Conservation (phyloP, 2,888 invertebrate genomes). For the Cheilosia pagana region DNA sequence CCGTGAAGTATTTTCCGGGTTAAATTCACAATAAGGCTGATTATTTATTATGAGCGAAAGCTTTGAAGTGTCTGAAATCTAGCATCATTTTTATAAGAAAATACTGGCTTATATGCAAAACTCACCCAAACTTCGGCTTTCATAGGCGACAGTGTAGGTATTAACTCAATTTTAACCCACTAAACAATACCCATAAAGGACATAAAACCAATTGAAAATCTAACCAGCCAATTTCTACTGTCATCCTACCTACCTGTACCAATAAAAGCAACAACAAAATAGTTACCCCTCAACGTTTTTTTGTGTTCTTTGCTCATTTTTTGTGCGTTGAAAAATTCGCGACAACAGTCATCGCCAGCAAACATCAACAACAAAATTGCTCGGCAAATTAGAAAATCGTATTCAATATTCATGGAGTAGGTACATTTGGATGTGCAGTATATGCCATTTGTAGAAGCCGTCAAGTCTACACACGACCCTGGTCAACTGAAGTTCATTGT, state of each 20-base stretch:
- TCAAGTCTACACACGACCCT: conserved; percentile 73
- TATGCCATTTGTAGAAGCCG: conserved; percentile 70
- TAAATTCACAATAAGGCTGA: no score
- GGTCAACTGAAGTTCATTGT: conserved; percentile 75
- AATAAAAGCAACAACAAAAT: neutral
- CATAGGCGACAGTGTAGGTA: no score
- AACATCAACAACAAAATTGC: conserved; percentile 66
- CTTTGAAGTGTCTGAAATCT: no score
- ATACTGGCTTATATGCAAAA: no score
- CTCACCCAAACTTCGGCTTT: no score
- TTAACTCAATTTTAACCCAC: no score
- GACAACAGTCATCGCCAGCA: conserved; percentile 18
- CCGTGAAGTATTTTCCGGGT: no score
- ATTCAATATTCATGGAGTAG: conserved; percentile 71
- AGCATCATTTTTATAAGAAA: no score
- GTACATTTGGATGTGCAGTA: conserved; percentile 71
- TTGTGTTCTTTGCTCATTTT: conserved; percentile 21
- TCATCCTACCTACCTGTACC: neutral
- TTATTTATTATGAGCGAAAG: no score
- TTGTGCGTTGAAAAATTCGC: neutral
- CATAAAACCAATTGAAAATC: no score
- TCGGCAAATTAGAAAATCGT: conserved; percentile 71
- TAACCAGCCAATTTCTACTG: no score
- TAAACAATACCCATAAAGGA: no score
- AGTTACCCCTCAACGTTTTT: neutral